phyloP scores from a whole-genome alignment of 1,140 invertebrate genomes.

The Aphelenchoides besseyi region DNA sequence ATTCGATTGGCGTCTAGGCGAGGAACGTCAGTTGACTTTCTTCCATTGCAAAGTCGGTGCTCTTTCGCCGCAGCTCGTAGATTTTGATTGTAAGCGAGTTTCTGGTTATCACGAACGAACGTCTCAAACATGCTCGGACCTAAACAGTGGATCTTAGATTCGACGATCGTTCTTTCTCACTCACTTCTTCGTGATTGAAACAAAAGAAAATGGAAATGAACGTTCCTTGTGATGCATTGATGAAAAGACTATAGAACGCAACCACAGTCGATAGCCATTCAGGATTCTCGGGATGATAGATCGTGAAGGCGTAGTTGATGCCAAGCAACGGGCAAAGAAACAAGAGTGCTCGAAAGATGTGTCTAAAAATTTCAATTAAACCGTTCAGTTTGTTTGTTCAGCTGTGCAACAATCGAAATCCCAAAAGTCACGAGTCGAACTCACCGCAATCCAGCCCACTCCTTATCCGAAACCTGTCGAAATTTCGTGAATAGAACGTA shows the following conservation, averaged over 20 bases:
- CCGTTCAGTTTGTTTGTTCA: slow-evolving; percentile 1
- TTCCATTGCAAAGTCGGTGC: no score
- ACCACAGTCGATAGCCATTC: slow-evolving; percentile 1
- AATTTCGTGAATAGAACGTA: slow-evolving; percentile 20
- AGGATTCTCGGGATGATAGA: slow-evolving; percentile 16
- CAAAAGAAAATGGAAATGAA: slow-evolving; percentile 21
- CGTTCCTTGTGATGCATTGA: slow-evolving; percentile 11
- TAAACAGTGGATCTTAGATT: not conserved
- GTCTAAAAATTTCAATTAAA: slow-evolving; percentile 12
- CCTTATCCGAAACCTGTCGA: not conserved
- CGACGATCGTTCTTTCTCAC: not conserved
- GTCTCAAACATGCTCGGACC: slow-evolving; percentile 8
- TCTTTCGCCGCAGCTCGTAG: slow-evolving; percentile 7
- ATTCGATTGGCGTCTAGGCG: not conserved
- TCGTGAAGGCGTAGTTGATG: slow-evolving; percentile 17
- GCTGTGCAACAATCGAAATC: not conserved
- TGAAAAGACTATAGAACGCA: slow-evolving; percentile 6
- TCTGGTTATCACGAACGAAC: not conserved
- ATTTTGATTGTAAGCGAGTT: not conserved
- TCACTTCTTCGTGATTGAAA: slow-evolving; percentile 9
- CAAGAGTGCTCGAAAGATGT: slow-evolving; percentile 13
- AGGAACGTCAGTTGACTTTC: slow-evolving; percentile 22
- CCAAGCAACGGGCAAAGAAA: slow-evolving; percentile 20
- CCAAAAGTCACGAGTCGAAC: not conserved
- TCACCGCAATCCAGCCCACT: slow-evolving; percentile 12